phyloP scores from a whole-genome alignment of 2,113 vertebrate genomes.

The Platichthys stellatus region DNA sequence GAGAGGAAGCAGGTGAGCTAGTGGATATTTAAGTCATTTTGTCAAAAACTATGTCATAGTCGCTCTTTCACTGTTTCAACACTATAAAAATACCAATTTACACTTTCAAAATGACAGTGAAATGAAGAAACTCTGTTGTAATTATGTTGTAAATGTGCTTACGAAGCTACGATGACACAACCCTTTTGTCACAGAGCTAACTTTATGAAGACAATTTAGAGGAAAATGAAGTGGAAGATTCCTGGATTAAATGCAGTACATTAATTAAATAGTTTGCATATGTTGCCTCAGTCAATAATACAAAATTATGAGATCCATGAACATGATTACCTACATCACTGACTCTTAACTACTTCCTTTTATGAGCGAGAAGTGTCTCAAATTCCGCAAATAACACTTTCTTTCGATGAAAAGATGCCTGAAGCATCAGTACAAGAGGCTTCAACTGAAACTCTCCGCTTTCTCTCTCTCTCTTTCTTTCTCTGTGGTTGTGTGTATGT shows the following conservation, averaged over 20 bases:
- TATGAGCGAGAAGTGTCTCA: background rate
- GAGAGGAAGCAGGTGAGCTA: background rate
- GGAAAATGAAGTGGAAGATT: background rate
- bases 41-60: background rate
- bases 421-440: background rate
- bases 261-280: background rate
- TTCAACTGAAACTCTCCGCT: slow-evolving; percentile 43
- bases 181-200: accelerated
- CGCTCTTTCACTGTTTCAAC: slow-evolving; percentile 10
- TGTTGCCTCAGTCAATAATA: background rate
- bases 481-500: background rate
- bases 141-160: slow-evolving; percentile 29
- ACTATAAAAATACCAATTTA: slow-evolving; percentile 2
- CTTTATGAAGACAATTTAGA: background rate
- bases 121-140: slow-evolving; percentile 34
- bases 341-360: slow-evolving; percentile 50
- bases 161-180: slow-evolving; percentile 17
- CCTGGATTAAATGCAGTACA: background rate
- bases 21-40: background rate
- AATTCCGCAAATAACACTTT: slow-evolving; percentile 18
- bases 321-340: background rate
- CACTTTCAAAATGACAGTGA: slow-evolving; percentile 14
- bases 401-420: slow-evolving; percentile 20
- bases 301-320: background rate
- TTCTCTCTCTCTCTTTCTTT: background rate